Evolutionary conservation across 1,140 invertebrate genomes (phyloP).

Genomic region (Archegozetes longisetosus): DNA sequence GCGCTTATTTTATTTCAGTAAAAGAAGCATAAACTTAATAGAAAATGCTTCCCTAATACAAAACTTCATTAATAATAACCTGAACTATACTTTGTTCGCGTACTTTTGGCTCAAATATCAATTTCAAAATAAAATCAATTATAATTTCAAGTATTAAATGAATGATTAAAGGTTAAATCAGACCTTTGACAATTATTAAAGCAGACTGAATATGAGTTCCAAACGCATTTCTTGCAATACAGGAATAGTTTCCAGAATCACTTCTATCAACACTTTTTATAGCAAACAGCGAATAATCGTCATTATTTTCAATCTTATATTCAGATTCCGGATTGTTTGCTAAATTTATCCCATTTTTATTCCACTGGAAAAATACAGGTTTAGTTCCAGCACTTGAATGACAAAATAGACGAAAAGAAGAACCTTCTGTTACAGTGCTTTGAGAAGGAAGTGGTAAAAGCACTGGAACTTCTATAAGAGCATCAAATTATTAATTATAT

Average conservation of each 20-base stretch:
- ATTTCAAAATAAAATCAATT: not conserved
- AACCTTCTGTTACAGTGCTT: not conserved
- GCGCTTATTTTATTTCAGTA: too few relatives aligned
- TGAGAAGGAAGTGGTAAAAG: not conserved
- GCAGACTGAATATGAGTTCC: not conserved
- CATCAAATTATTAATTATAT: not conserved
- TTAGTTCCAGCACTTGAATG: not conserved
- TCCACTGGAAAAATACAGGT: slow-evolving; percentile 3
- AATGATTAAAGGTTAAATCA: not conserved
- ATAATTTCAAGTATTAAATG: not conserved
- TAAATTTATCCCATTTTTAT: not conserved
- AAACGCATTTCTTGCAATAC: not conserved
- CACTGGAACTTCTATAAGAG: too few relatives aligned
- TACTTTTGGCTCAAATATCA: not conserved
- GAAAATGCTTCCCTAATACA: not conserved
- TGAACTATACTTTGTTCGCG: not conserved
- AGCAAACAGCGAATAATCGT: not conserved
- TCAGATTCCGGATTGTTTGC: not conserved
- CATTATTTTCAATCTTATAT: not conserved
- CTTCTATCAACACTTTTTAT: not conserved
- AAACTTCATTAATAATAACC: not conserved
- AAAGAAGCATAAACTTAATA: too few relatives aligned
- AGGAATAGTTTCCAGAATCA: slow-evolving; percentile 1
- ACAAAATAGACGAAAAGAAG: not conserved
- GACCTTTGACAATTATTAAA: slow-evolving; percentile 4